phyloP scores from a whole-genome alignment of 2,888 invertebrate genomes.

The Latrodectus elegans region DNA sequence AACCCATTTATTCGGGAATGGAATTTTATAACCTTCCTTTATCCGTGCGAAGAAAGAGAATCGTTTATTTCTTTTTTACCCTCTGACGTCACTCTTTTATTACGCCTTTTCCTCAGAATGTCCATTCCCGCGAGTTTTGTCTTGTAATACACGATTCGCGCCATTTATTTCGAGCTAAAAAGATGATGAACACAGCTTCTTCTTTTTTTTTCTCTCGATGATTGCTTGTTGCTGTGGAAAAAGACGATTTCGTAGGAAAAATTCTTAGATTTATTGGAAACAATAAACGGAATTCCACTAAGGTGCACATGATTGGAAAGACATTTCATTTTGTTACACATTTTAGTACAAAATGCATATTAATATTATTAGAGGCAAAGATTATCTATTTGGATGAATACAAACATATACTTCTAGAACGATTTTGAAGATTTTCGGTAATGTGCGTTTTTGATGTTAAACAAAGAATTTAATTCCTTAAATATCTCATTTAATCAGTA shows the following conservation, averaged over 20 bases:
- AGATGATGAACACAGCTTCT: slow-evolving; percentile 13
- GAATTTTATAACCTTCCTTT: slow-evolving; percentile 1
- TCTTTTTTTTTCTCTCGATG: slow-evolving; percentile 5
- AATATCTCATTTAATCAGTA: too few relatives aligned
- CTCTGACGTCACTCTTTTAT: slow-evolving; percentile 16
- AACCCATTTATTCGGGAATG: background rate
- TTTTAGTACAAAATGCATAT: too few relatives aligned
- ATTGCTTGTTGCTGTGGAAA: slow-evolving; percentile 48
- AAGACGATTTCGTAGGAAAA: slow-evolving; percentile 28
- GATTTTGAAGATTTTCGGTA: too few relatives aligned
- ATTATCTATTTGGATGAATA: too few relatives aligned
- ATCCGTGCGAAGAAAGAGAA: background rate
- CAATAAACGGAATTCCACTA: background rate
- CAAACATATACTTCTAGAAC: too few relatives aligned
- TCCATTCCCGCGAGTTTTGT: slow-evolving; percentile 18
- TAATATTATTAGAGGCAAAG: too few relatives aligned
- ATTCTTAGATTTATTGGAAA: slow-evolving; percentile 39
- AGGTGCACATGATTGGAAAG: too few relatives aligned
- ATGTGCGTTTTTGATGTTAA: too few relatives aligned
- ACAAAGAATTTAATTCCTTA: too few relatives aligned
- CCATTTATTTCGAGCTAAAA: slow-evolving; percentile 7
- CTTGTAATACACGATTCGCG: slow-evolving; percentile 26
- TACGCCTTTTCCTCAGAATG: slow-evolving; percentile 12
- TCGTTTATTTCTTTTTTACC: background rate
- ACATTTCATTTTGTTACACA: too few relatives aligned